Base-by-base conservation (phyloP, 2,888 invertebrate species). In the Pollenia amentaria region DNA sequence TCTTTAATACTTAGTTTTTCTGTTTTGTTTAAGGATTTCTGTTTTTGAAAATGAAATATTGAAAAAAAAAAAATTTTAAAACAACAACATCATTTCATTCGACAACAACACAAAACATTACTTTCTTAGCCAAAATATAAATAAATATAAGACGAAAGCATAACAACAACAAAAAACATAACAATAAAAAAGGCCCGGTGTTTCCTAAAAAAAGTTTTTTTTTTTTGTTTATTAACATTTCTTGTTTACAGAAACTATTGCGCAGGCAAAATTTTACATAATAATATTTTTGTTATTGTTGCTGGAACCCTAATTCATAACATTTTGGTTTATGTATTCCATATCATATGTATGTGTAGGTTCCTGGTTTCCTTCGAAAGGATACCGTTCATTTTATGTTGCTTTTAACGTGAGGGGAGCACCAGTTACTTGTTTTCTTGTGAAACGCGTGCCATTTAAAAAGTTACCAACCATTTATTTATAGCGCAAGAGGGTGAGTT, bases 181-280 rank as follows among this genome's bases (percentile, higher is more conserved):
- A 85, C 48, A 86, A 83, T 82, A 78, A 87, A 87, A 87, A 87
- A 87, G 87, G 87, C 87, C 87, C 84, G 87, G 87, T 87, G 87
- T 87, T 87, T 87, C 80, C 84, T 84, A 55, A 80, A 79, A 69
- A 67, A 76, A 55, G 44, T n/a, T 62, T 77, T 29, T 73, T 77
- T 44, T 57, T 69, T 65, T 38, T 72, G 57, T 53, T 64, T 64
- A 48, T 38, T 64, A 72, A 69, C 44, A 72, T 78, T 86, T 83
- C 57, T 80, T 77, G 72, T 60, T 75, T 78, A 64, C 82, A 79
- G 78, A 78, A 82, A 82, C 82, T 83, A 86, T 86, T 83, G 64
- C 82, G 69, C 70, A 67, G 78, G 64, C 80, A 84, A 84, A 87
- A 69, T 87, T 84, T 87, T 84, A 87, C 87, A 84, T 87, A 84